Base-by-base conservation (phyloP, 2,113 vertebrate genomes). In the Planiliza haematocheilus region DNA sequence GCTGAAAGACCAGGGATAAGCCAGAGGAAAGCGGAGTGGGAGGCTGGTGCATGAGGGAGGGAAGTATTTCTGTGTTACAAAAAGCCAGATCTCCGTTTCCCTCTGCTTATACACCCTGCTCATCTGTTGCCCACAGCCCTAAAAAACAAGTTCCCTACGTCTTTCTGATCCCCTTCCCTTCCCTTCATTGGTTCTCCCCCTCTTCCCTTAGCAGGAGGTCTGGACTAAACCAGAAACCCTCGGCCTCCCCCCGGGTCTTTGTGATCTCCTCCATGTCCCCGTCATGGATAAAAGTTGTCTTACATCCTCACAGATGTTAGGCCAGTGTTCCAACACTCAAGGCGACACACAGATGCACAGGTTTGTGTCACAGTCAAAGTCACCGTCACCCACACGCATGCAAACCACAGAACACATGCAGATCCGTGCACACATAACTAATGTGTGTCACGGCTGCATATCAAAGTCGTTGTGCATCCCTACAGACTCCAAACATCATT, bases 241-340 rank as follows among this genome's bases (percentile, higher is more conserved):
- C 46, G 5, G 61, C 75, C 67, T 81, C 81, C 77, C 70, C 56
- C 65, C 71, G 64, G 74, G 82, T 45, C 21, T 61, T 64, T 89
- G n/a, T 85, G 83, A 85, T 85, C 77, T 71, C 67, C 43, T 80
- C 57, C 61, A 60, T 79, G 79, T 88, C 58, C 65, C 68, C 12
- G 2, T 71, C 7, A 4, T 67, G 74, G 72, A 90, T 88, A 79
- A 85, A 91, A 86, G 86, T 81, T 61, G 17, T 57, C 79, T 74
- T 79, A 88, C 74, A 91, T 83, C 86, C 82, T 85, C 70, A 83
- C 83, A 88, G 82, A 88, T 91, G 77, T 88, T 74, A 56, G 81
- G 68, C 84, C 85, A 88, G 85, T 80, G 87, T 85, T 74, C 78
- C 71, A 55, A 64, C 66, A 80, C 79, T 63, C 63, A 36, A 18